These are phyloP conservation scores for Ochropacha duplaris DNA, from an alignment of 2,888 invertebrate genomes.

Conservation along the genomic window DNA sequence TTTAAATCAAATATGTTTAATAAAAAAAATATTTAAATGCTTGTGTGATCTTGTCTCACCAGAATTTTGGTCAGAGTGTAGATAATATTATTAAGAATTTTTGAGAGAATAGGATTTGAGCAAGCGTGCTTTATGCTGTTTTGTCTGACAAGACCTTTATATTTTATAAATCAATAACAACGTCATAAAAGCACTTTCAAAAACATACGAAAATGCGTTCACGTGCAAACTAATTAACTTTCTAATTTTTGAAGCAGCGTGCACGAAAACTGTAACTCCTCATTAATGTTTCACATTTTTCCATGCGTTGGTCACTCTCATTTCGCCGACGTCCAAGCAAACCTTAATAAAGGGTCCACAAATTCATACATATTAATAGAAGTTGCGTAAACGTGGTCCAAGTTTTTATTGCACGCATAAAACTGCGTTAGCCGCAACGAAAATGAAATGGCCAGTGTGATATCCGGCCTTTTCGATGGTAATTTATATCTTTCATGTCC, in stretches of 20 bases:
- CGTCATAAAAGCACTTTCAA: too few species aligned
- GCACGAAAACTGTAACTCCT: neutral
- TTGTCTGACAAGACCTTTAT: too few species aligned
- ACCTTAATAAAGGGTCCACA: slow-evolving; percentile 45
- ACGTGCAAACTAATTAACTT: neutral
- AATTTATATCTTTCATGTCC: slow-evolving; percentile 40
- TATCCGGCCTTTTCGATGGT: slow-evolving; percentile 50
- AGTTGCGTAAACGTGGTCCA: slow-evolving; percentile 46
- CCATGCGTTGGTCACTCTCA: slow-evolving; percentile 11
- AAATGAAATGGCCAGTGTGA: slow-evolving; percentile 59
- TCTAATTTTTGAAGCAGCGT: neutral
- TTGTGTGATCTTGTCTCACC: too few species aligned
- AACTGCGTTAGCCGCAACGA: slow-evolving; percentile 57
- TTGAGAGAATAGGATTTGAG: too few species aligned
- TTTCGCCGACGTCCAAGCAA: slow-evolving; percentile 21
- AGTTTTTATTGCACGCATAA: slow-evolving; percentile 60
- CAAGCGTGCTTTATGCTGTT: too few species aligned
- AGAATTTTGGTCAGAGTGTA: too few species aligned
- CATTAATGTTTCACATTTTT: neutral
- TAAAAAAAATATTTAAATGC: too few species aligned
- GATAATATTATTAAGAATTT: too few species aligned
- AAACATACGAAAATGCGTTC: neutral
- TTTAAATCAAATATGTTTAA: too few species aligned
- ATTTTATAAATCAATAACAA: too few species aligned
- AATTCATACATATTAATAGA: slow-evolving; percentile 70